Percentiles rank a stretch among this genome's conserved stretches.
Conservation (phyloP, 2,113 vertebrate genomes). For the Merops nubicus region DNA sequence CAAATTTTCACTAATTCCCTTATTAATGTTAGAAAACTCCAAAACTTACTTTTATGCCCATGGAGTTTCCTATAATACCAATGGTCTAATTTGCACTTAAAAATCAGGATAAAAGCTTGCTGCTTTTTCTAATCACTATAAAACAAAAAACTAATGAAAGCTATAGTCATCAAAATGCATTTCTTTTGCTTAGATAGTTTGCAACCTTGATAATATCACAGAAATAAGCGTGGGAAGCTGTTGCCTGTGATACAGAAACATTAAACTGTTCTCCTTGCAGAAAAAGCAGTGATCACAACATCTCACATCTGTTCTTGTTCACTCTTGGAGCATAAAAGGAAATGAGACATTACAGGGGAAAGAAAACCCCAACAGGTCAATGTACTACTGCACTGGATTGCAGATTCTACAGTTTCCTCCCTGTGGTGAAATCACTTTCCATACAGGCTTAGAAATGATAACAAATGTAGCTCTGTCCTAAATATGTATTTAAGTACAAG, state of each 20-base stretch:
- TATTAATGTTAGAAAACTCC: neutral
- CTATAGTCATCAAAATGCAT: neutral
- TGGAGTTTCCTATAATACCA: neutral
- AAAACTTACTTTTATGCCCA: neutral
- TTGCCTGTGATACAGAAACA: neutral
- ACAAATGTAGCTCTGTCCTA: neutral
- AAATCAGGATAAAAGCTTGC: neutral
- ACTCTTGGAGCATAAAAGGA: conserved; percentile 23
- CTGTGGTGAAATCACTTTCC: conserved; percentile 12
- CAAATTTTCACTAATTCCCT: neutral
- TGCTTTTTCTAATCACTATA: neutral
- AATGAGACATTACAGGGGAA: neutral
- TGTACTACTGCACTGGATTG: neutral
- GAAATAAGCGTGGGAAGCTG: conserved; percentile 18
- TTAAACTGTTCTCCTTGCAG: conserved; percentile 12
- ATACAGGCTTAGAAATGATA: neutral
- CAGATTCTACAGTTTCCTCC: neutral
- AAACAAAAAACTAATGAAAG: neutral
- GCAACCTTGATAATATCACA: conserved; percentile 17
- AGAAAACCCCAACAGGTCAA: neutral
- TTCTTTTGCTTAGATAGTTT: neutral
- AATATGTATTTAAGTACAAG: neutral
- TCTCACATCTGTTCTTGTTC: conserved; percentile 44
- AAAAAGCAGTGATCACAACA: conserved; percentile 24
- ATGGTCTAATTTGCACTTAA: neutral